Evolutionary conservation across 2,888 invertebrate genomes (phyloP), one percentile per base, ranked within the genome.

Genomic region (Scrobipalpa costella): DNA sequence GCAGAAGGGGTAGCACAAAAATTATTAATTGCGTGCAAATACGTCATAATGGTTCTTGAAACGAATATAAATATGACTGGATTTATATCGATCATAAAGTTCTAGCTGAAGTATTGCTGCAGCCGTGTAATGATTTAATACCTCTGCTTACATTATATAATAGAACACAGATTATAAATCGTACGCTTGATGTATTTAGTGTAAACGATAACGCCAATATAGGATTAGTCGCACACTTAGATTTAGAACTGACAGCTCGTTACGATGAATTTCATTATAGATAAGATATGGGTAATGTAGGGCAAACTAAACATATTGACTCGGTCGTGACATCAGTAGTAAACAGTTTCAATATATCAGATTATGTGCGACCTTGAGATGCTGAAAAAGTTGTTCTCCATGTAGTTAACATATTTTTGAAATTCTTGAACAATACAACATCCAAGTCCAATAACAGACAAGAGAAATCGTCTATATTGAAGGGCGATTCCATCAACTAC

Each of bases 401-500:
- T 40, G 13, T 11, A 40, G n/a, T 11, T 13, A 7, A 1, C 40
- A 13, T 1, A n/a, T n/a, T n/a, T n/a, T n/a, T n/a, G n/a, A n/a
- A n/a, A n/a, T n/a, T n/a, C n/a, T n/a, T n/a, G n/a, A n/a, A n/a
- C n/a, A n/a, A n/a, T n/a, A n/a, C n/a, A n/a, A n/a, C n/a, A n/a
- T n/a, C n/a, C n/a, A n/a, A n/a, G n/a, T n/a, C n/a, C n/a, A n/a
- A n/a, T n/a, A n/a, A n/a, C n/a, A 17, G 44, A 7, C 64, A 61
- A 55, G 61, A 44, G 63, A 57, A 64, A 69, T 70, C 71, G 68
- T 62, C 34, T 62, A 60, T 65, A 63, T 67, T 68, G 67, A 72
- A 72, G 69, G 68, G 67, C 66, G 64, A 68, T 71, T 73, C 68
- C 68, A 70, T 72, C 68, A 67, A 67, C 57, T 66, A 21, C 71